Conservation (phyloP, 2,888 invertebrate species). For the Callosobruchus maculatus region DNA sequence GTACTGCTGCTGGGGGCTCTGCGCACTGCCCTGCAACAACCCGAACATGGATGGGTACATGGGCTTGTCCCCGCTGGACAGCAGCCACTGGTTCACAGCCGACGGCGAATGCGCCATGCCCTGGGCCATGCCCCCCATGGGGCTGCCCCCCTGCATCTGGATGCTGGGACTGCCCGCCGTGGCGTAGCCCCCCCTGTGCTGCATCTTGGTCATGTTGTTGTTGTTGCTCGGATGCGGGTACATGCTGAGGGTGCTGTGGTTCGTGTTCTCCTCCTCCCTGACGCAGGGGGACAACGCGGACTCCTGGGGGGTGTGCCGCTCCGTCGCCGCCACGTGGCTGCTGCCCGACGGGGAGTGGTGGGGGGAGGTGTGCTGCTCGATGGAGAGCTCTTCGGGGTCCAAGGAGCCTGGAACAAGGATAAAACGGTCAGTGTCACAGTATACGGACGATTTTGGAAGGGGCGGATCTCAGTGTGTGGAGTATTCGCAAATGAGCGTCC, state of each 20-base stretch:
- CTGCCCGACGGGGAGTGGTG: constrained; percentile 43
- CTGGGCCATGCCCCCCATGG: constrained; percentile 47
- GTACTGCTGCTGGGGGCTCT: constrained; percentile 58
- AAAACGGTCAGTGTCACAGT: too few species aligned
- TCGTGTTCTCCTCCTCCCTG: constrained; percentile 72
- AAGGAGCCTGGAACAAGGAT: constrained; percentile 63
- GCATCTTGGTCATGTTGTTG: constrained; percentile 31
- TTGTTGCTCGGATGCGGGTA: constrained; percentile 47
- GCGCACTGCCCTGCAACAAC: constrained; percentile 55
- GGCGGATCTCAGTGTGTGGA: too few species aligned
- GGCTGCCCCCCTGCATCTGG: constrained; percentile 45
- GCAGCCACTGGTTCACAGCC: constrained; percentile 67
- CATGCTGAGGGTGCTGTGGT: constrained; percentile 64
- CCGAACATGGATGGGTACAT: constrained; percentile 63
- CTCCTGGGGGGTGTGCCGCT: constrained; percentile 55
- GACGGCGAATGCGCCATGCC: constrained; percentile 54
- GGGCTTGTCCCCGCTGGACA: constrained; percentile 65
- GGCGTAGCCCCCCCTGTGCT: constrained; percentile 61
- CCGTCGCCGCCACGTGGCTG: constrained; percentile 50
- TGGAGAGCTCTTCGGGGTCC: constrained; percentile 74
- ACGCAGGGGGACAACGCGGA: constrained; percentile 58
- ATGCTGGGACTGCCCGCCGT: constrained; percentile 58
- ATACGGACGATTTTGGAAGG: neutral
- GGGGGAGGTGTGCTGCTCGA: constrained; percentile 51
- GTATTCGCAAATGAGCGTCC: too few species aligned